Conservation (phyloP, 1,140 invertebrate genomes). For the Ceratosolen fusciceps region DNA sequence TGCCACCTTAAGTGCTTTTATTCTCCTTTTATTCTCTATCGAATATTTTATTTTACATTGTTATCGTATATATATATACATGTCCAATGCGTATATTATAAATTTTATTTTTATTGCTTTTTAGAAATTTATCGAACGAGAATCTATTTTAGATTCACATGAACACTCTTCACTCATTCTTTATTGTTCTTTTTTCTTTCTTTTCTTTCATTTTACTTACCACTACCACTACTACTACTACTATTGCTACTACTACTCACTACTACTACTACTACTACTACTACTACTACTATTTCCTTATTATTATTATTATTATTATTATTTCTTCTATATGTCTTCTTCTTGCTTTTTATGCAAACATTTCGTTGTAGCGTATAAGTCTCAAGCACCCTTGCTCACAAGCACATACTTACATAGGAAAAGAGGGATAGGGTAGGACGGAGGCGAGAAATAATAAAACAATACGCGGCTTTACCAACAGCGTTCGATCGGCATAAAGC, state of each 20-base stretch:
- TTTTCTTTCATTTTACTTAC: too few relatives aligned
- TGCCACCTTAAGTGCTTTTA: conserved; percentile 1
- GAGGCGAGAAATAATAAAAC: conserved; percentile 17
- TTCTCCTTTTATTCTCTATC: conserved; percentile 1
- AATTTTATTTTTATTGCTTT: conserved; percentile 1
- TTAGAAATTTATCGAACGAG: conserved; percentile 15
- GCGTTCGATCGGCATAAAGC: neutral
- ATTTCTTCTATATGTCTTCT: too few relatives aligned
- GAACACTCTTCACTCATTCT: conserved; percentile 12
- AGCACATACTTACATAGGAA: neutral
- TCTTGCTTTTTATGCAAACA: neutral
- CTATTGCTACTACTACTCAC: too few relatives aligned
- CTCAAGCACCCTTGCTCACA: conserved; percentile 3
- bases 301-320: too few relatives aligned
- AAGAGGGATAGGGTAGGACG: neutral
- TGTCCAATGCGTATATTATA: conserved; percentile 18
- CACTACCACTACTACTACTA: too few relatives aligned
- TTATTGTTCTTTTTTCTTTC: neutral
- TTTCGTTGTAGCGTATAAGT: conserved; percentile 22
- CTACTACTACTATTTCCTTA: too few relatives aligned
- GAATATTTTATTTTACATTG: conserved; percentile 14
- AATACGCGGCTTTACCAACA: conserved; percentile 2
- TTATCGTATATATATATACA: conserved; percentile 18
- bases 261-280: too few relatives aligned
- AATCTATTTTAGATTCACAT: conserved; percentile 31